A percentile compares a stretch with the other conserved stretches of the same genome.
Conservation (phyloP, 2,113 vertebrate genomes). For the Zosterops lateralis region DNA sequence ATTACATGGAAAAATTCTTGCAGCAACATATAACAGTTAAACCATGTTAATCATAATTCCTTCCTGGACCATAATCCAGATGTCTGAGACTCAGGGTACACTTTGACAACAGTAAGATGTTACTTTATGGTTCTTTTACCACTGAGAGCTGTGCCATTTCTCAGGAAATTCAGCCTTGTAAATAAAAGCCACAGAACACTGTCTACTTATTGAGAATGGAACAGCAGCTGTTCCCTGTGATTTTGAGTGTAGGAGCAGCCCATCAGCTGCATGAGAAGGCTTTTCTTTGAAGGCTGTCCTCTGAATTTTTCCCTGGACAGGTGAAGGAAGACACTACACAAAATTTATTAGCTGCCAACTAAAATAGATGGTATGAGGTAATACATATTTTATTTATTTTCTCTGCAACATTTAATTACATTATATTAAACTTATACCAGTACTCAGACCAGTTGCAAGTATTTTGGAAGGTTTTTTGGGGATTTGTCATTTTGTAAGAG, state of each 20-base stretch:
- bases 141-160: neutral
- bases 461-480: neutral
- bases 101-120: neutral
- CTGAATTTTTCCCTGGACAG: neutral
- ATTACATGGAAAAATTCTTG: neutral
- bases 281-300: neutral
- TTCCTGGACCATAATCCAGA: neutral
- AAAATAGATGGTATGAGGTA: neutral
- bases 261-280: neutral
- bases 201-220: neutral
- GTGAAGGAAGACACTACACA: neutral
- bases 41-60: neutral
- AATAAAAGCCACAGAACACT: neutral
- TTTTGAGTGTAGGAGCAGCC: neutral
- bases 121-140: neutral
- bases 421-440: neutral
- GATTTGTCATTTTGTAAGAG: neutral
- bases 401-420: neutral
- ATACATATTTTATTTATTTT: neutral
- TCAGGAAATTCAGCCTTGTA: neutral
- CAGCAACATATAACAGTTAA: neutral
- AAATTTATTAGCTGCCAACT: neutral
- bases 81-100: fast-evolving
- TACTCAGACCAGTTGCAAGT: neutral
- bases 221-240: neutral